These are phyloP conservation scores for Mustelus asterias DNA, from an alignment of 2,113 vertebrate genomes.

Conservation along the genomic window DNA sequence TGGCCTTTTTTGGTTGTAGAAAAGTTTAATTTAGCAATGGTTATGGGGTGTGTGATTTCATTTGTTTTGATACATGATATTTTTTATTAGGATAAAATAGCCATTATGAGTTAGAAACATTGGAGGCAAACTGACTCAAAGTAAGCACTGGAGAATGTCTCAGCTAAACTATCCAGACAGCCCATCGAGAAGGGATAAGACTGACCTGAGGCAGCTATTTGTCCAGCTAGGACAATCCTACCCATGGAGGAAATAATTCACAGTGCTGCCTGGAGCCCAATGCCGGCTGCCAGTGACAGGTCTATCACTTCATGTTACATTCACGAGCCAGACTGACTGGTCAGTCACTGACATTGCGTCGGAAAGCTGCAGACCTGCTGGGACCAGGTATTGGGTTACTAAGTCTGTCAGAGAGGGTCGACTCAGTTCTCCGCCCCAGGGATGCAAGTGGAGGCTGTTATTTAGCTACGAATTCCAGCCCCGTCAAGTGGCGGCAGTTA, in stretches of 20 bases:
- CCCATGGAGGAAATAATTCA: neutral
- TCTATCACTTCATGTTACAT: neutral
- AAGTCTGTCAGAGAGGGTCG: neutral
- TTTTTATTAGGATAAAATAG: neutral
- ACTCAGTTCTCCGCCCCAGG: neutral
- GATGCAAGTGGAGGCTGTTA: neutral
- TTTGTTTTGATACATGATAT: neutral
- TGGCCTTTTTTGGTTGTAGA: neutral
- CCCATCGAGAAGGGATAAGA: neutral
- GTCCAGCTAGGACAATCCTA: neutral
- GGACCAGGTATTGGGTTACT: neutral
- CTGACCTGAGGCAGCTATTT: constrained; percentile 6
- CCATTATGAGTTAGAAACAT: neutral
- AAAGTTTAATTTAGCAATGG: neutral
- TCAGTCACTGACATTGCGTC: neutral
- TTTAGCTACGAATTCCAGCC: neutral
- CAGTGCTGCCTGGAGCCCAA: neutral
- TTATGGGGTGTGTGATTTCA: neutral
- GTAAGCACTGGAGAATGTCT: neutral
- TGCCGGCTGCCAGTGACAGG: neutral
- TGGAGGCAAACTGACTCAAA: neutral
- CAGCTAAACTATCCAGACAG: neutral
- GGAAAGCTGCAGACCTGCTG: neutral
- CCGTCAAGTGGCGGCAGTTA: neutral
- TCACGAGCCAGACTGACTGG: neutral